These are phyloP conservation scores for Sorex araneus DNA, from an alignment of 2,113 vertebrate species.

Conservation along the genomic window DNA sequence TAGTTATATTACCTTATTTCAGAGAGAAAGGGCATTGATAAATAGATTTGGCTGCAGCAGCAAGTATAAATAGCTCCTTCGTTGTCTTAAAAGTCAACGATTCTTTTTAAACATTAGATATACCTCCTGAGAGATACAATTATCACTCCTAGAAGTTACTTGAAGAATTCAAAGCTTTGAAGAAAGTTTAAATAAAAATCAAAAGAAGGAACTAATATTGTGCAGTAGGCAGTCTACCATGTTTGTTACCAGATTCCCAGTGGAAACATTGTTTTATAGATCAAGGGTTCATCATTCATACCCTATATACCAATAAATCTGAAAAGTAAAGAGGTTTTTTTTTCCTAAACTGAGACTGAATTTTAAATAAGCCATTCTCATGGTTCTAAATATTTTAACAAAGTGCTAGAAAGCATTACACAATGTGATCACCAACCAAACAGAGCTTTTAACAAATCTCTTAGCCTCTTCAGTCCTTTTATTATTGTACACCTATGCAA, in stretches of 20 bases:
- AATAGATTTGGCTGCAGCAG: slow-evolving; percentile 66
- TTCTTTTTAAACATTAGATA: slow-evolving; percentile 78
- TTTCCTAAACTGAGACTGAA: slow-evolving; percentile 50
- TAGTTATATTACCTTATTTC: slow-evolving; percentile 76
- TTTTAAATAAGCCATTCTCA: slow-evolving; percentile 66
- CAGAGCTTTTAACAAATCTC: background rate
- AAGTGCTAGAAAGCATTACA: background rate
- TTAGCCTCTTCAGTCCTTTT: background rate
- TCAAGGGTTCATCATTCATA: slow-evolving; percentile 60
- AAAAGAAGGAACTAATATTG: slow-evolving; percentile 69
- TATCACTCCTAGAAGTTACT: slow-evolving; percentile 79
- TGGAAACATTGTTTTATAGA: slow-evolving; percentile 70
- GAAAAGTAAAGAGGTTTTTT: background rate
- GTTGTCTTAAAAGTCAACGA: slow-evolving; percentile 75
- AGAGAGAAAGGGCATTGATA: slow-evolving; percentile 76
- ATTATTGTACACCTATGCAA: background rate
- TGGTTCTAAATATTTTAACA: slow-evolving; percentile 67
- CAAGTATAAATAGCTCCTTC: slow-evolving; percentile 77
- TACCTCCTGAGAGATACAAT: slow-evolving; percentile 79
- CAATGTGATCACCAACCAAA: slow-evolving; percentile 4
- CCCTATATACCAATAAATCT: slow-evolving; percentile 37
- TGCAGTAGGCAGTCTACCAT: slow-evolving; percentile 57
- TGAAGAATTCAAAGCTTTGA: slow-evolving; percentile 81
- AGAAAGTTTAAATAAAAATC: slow-evolving; percentile 84
- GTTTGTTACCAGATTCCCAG: slow-evolving; percentile 52